Percentiles rank a stretch among this genome's conserved stretches.
Evolutionary conservation across 1,140 invertebrate genomes (phyloP).

Genomic region (Lepidotrigona ventralis): DNA sequence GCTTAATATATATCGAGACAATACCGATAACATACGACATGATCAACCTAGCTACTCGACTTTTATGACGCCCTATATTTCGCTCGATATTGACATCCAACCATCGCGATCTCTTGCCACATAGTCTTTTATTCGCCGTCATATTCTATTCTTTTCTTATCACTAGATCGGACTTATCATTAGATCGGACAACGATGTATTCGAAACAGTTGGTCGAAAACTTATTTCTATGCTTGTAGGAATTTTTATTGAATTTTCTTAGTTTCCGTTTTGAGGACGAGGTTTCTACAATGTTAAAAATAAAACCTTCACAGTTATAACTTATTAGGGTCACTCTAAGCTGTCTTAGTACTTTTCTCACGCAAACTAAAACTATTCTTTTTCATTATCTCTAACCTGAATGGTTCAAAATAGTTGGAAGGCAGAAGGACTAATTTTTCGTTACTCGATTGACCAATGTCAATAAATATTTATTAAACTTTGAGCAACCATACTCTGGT

Average conservation of each 20-base stretch:
- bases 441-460: background rate
- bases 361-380: too few species aligned
- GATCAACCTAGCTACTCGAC: slow-evolving; percentile 20
- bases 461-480: too few species aligned
- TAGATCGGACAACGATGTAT: background rate
- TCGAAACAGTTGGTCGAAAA: background rate
- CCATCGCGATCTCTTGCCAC: background rate
- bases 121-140: background rate
- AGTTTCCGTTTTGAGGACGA: background rate
- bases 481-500: background rate
- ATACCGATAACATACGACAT: slow-evolving; percentile 22
- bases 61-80: slow-evolving; percentile 24
- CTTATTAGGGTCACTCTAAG: too few species aligned
- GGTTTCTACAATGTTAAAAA: too few species aligned
- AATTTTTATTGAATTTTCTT: background rate
- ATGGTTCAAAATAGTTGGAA: too few species aligned
- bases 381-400: too few species aligned
- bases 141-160: too few species aligned
- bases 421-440: background rate
- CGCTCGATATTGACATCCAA: slow-evolving; percentile 5
- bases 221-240: background rate
- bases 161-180: background rate
- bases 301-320: too few species aligned
- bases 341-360: too few species aligned
- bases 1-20: slow-evolving; percentile 18